Conservation (phyloP, 2,888 invertebrate species). For the Ennomos quercinarius region DNA sequence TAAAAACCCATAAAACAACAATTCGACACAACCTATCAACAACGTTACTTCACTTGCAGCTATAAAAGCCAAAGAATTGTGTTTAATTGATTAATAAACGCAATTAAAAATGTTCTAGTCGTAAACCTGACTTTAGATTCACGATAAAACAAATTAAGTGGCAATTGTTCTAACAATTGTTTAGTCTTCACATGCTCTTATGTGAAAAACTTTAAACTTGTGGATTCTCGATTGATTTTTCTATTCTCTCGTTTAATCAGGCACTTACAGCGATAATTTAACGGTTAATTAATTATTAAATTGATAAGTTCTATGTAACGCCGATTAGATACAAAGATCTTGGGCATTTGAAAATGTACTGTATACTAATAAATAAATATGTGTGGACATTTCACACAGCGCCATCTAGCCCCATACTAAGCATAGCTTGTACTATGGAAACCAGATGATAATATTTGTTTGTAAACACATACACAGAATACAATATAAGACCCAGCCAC, state of each 20-base stretch:
- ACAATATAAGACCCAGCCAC: too few relatives aligned
- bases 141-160: slow-evolving; percentile 51
- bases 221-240: slow-evolving; percentile 16
- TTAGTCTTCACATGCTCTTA: slow-evolving; percentile 40
- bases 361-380: too few relatives aligned
- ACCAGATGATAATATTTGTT: too few relatives aligned
- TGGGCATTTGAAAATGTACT: too few relatives aligned
- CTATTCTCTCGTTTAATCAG: not conserved
- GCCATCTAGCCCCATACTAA: too few relatives aligned
- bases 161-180: slow-evolving; percentile 48
- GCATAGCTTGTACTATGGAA: too few relatives aligned
- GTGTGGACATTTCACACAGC: too few relatives aligned
- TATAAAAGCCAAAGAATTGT: slow-evolving; percentile 43
- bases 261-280: slow-evolving; percentile 19
- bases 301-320: too few relatives aligned
- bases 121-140: slow-evolving; percentile 47
- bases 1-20: slow-evolving; percentile 25
- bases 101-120: slow-evolving; percentile 54
- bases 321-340: too few relatives aligned
- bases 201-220: slow-evolving; percentile 31
- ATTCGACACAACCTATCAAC: slow-evolving; percentile 36
- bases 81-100: slow-evolving; percentile 54
- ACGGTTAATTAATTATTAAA: slow-evolving; percentile 19
- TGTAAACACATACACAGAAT: too few relatives aligned
- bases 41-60: slow-evolving; percentile 31